A percentile compares a stretch with the other conserved stretches of the same genome.
These are phyloP conservation scores for Meta bourneti DNA, from an alignment of 2,888 invertebrate genomes.

Conservation along the genomic window DNA sequence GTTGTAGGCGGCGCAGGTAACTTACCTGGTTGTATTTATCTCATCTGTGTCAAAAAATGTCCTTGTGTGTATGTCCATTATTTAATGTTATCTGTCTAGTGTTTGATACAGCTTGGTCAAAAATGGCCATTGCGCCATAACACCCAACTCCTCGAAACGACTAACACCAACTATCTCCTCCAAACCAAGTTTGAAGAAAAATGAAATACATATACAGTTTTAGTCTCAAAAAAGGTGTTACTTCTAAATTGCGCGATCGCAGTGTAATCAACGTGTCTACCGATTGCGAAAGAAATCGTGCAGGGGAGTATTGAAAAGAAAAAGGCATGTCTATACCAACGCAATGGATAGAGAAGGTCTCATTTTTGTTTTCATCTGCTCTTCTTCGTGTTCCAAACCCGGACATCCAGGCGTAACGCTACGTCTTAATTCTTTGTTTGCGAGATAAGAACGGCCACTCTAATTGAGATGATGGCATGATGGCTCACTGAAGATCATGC, in stretches of 20 bases:
- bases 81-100: too few species aligned
- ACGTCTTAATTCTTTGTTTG: slow-evolving; percentile 66
- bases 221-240: background rate
- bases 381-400: slow-evolving; percentile 10
- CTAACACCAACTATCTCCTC: too few species aligned
- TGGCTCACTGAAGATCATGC: slow-evolving; percentile 39
- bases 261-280: background rate
- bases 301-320: background rate
- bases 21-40: too few species aligned
- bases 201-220: too few species aligned
- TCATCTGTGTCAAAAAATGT: too few species aligned
- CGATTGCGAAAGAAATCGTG: background rate
- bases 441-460: slow-evolving; percentile 32
- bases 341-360: background rate
- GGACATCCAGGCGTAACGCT: slow-evolving; percentile 46
- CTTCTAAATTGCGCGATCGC: background rate
- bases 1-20: too few species aligned
- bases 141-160: too few species aligned
- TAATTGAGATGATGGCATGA: slow-evolving; percentile 62
- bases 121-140: too few species aligned
- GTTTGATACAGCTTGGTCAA: too few species aligned
- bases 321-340: background rate
- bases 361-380: slow-evolving; percentile 19
- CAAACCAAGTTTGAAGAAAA: too few species aligned
- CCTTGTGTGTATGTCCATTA: too few species aligned